These are phyloP conservation scores for Hyphantria cunea DNA, from an alignment of 1,140 invertebrate species.

Conservation along the genomic window DNA sequence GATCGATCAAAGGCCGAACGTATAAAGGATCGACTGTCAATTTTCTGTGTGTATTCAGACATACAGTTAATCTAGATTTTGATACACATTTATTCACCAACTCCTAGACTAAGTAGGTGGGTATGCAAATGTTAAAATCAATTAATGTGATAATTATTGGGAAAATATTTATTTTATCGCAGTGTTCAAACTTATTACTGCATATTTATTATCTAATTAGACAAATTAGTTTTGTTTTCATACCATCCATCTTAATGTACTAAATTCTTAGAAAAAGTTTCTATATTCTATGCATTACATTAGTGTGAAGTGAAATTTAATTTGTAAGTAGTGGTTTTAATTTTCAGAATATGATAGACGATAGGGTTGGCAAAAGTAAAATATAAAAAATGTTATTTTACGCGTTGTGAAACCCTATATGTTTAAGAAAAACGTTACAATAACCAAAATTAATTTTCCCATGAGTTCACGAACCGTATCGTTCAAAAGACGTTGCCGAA, in stretches of 20 bases:
- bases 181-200: background rate
- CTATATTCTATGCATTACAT: background rate
- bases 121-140: slow-evolving; percentile 1
- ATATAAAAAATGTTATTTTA: too few relatives aligned
- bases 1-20: slow-evolving; percentile 48
- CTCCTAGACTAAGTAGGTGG: slow-evolving; percentile 1
- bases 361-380: background rate
- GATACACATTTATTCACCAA: background rate
- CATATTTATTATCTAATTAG: background rate
- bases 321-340: too few relatives aligned
- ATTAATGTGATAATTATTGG: slow-evolving; percentile 9
- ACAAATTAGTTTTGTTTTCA: slow-evolving; percentile 4
- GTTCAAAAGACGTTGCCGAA: slow-evolving; percentile 54
- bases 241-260: too few relatives aligned
- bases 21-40: slow-evolving; percentile 32
- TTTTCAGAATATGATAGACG: background rate
- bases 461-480: slow-evolving; percentile 51
- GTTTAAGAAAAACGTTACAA: slow-evolving; percentile 14
- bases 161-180: slow-evolving; percentile 6
- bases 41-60: slow-evolving; percentile 15
- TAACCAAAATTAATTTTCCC: slow-evolving; percentile 41
- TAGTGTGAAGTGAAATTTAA: background rate
- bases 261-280: too few relatives aligned
- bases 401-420: too few relatives aligned
- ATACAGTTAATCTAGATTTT: slow-evolving; percentile 18